Evolutionary conservation across 2,113 vertebrate species (phyloP), one percentile per base, ranked within the genome.

Genomic region (Carassius carassius): DNA sequence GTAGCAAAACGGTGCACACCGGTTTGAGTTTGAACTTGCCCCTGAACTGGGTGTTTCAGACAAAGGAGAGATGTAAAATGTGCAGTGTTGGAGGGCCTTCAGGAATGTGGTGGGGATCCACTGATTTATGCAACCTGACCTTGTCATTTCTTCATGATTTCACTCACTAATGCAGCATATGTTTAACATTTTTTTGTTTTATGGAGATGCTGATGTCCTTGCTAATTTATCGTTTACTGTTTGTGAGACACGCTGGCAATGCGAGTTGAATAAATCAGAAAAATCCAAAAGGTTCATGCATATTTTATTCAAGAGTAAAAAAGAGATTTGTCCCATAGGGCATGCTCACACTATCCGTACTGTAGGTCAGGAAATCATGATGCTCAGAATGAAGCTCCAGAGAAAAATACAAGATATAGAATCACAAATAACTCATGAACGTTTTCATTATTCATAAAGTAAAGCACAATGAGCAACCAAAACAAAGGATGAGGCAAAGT

Each of bases 291-390:
- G 93, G 92, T 95, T 94, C 95, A 95, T 95, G 95, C 95, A 95
- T 95, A 95, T 95, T 95, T 95, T 95, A 95, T 95, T 95, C 94
- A 95, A 95, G 94, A 95, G 95, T 95, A 95, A 95, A 95, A 95
- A 95, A 94, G 92, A 94, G 93, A 91, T 93, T 94, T 85, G 91
- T 95, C 94, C 94, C 94, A 93, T 94, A 93, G 94, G 93, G 93
- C 94, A 95, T 95, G 95, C 95, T 92, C 93, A 95, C 94, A 95
- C 93, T 94, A 92, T 95, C 91, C 67, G 51, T 72, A 82, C 67
- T 89, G 92, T 93, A 81, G 92, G 93, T 88, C 92, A 90, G 93
- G 92, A 92, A 93, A 91, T 92, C 77, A 86, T 32, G 82, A 86
- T 85, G 89, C 79, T 82, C 83, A 88, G 89, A 89, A 88, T 88